Conservation (phyloP, 92 coral and sea anemone genomes). For the Umimayanthus chanpuru region DNA sequence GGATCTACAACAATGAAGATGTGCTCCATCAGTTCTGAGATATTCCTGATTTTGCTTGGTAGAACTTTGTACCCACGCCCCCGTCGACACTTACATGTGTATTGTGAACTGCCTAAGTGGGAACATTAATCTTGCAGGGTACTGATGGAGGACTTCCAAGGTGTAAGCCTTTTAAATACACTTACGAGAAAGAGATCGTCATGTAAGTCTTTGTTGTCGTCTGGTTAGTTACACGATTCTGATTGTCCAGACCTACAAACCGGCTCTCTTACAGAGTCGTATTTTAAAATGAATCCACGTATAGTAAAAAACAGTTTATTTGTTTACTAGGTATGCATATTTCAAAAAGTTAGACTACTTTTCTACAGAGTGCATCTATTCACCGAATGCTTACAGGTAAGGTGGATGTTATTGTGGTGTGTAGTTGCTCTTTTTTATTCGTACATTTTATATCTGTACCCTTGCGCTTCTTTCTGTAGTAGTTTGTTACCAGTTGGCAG, state of each 20-base stretch:
- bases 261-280: no score
- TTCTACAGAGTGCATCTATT: conserved; percentile 96
- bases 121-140: conserved; percentile 61
- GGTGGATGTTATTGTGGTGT: not conserved
- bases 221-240: no score
- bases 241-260: no score
- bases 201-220: conserved; percentile 73
- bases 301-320: not conserved
- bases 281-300: not conserved
- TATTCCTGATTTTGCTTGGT: no score
- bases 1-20: no score
- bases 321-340: conserved; percentile 83
- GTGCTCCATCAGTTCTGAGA: no score
- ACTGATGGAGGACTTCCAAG: conserved; percentile 93
- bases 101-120: not conserved
- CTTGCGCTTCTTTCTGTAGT: no score
- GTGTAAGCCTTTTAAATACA: conserved; percentile 97
- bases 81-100: not conserved
- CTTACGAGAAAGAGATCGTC: conserved; percentile 97
- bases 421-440: no score
- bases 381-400: conserved; percentile 98
- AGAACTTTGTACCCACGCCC: no score
- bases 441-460: no score
- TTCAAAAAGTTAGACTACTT: conserved; percentile 96
- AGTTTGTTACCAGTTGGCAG: no score